Conservation (phyloP, 2,113 vertebrate species). For the Notarius lentiginosus region DNA sequence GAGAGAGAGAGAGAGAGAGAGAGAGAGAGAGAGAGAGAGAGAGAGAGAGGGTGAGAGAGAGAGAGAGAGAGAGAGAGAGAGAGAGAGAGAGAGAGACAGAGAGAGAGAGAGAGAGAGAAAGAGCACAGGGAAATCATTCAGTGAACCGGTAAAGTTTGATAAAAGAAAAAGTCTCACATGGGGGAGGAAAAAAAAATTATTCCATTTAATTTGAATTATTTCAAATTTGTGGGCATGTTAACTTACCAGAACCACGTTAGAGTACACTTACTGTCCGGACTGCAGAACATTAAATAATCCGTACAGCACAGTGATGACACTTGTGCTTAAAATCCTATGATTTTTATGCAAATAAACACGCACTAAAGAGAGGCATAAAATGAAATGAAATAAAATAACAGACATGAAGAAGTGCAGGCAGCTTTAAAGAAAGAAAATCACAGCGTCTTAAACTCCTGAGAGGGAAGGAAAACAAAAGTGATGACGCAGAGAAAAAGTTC, state of each 20-base stretch:
- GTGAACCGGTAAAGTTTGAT: slow-evolving; percentile 52
- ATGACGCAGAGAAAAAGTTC: slow-evolving; percentile 44
- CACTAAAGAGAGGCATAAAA: slow-evolving; percentile 70
- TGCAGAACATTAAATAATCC: slow-evolving; percentile 76
- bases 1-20: no score
- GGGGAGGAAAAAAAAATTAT: slow-evolving; percentile 19
- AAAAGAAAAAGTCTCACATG: slow-evolving; percentile 68
- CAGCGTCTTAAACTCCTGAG: slow-evolving; percentile 45
- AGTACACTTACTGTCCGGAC: slow-evolving; percentile 77
- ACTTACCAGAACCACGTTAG: slow-evolving; percentile 76
- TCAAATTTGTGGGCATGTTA: slow-evolving; percentile 62
- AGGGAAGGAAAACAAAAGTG: slow-evolving; percentile 37
- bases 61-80: neutral
- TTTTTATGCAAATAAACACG: slow-evolving; percentile 65
- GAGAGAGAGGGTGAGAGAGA: no score
- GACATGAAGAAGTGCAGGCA: slow-evolving; percentile 46
- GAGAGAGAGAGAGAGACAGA: no score
- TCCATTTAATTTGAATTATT: slow-evolving; percentile 45
- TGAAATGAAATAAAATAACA: neutral
- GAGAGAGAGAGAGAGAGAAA: no score
- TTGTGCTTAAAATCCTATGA: slow-evolving; percentile 1
- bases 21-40: no score
- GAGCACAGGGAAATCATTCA: slow-evolving; percentile 58
- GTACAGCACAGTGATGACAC: slow-evolving; percentile 74
- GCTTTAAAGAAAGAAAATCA: slow-evolving; percentile 47